Percentiles rank a stretch among this genome's conserved stretches.
phyloP scores from a whole-genome alignment of 2,113 vertebrate genomes.

The Albula goreensis region DNA sequence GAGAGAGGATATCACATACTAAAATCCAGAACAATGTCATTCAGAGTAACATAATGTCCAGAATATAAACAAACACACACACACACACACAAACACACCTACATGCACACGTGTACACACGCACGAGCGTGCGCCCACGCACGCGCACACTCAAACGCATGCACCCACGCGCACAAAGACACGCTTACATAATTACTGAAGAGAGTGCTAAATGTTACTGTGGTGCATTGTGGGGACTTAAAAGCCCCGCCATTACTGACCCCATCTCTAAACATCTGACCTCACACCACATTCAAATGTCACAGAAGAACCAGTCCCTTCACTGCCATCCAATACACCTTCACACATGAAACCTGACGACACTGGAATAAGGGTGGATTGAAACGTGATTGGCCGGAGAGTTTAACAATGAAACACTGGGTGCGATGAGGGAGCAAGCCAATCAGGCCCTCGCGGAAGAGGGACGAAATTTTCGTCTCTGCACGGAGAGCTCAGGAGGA shows the following conservation, averaged over 20 bases:
- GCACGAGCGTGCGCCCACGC: not conserved
- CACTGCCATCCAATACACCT: not conserved
- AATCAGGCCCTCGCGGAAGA: not conserved
- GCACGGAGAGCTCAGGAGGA: not conserved
- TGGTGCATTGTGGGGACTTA: not conserved
- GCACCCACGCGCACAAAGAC: not conserved
- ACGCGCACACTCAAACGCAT: not conserved
- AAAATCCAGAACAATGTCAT: not conserved
- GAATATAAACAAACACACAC: not conserved
- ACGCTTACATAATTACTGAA: not conserved
- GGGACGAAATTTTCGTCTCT: not conserved
- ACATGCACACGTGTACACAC: not conserved
- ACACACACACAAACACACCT: not conserved
- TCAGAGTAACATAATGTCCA: constrained; percentile 27
- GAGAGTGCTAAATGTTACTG: not conserved
- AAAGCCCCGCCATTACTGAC: not conserved
- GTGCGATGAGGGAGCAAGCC: too few species aligned
- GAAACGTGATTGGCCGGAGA: not conserved
- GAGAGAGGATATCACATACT: not conserved
- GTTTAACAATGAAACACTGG: not conserved
- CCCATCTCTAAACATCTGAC: not conserved
- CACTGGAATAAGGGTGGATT: not conserved
- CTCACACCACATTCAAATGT: not conserved
- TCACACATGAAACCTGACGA: not conserved
- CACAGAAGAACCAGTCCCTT: not conserved